Evolutionary conservation across 1,140 invertebrate species (phyloP).

Genomic region (Eupeodes corollae): DNA sequence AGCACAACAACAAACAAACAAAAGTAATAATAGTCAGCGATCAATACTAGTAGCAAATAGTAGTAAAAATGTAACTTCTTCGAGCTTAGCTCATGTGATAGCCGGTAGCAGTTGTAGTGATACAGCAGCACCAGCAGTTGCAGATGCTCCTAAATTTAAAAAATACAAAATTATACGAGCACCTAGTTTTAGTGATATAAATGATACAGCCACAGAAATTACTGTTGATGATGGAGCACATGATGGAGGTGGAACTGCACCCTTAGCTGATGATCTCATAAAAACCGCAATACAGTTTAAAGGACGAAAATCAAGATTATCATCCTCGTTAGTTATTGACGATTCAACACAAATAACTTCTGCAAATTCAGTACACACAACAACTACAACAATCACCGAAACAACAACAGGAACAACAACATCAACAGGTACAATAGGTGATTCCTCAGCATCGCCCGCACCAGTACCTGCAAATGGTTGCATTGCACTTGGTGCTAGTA

Average conservation of each 20-base stretch:
- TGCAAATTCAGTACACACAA: neutral
- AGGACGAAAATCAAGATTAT: neutral
- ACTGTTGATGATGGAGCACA: constrained; percentile 12
- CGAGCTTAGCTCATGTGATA: too few relatives aligned
- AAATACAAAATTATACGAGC: constrained; percentile 1
- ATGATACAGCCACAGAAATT: constrained; percentile 19
- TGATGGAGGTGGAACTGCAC: constrained; percentile 5
- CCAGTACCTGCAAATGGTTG: constrained; percentile 11
- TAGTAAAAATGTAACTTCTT: neutral
- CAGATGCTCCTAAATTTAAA: constrained; percentile 2
- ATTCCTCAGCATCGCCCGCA: constrained; percentile 27
- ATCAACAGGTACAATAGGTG: constrained; percentile 10
- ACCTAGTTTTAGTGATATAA: neutral
- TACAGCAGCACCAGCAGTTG: neutral
- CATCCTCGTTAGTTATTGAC: neutral
- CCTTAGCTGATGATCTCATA: constrained; percentile 6
- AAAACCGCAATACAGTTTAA: neutral
- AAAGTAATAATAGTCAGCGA: neutral
- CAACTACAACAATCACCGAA: neutral
- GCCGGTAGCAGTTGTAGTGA: neutral
- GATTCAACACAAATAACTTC: neutral
- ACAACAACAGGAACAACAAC: constrained; percentile 4
- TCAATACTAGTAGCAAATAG: neutral
- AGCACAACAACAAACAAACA: neutral
- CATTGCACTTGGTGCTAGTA: constrained; percentile 16